phyloP scores from a whole-genome alignment of 2,113 vertebrate genomes.

The Burhinus bistriatus region DNA sequence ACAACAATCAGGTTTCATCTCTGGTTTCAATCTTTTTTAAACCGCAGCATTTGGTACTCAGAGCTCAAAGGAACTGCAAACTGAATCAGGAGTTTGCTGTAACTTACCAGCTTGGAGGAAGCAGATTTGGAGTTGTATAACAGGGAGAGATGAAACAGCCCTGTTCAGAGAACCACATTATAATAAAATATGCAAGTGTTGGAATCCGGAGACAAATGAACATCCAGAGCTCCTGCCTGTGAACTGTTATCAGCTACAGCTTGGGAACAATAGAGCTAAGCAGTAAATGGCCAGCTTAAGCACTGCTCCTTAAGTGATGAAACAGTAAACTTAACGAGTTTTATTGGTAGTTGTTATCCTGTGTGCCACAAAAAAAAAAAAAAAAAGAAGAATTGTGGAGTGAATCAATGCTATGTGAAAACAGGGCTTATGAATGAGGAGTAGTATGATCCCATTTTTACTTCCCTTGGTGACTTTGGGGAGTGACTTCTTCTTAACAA shows the following conservation, averaged over 20 bases:
- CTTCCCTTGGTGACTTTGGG: not conserved
- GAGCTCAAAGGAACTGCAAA: conserved; percentile 40
- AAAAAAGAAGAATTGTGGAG: not conserved
- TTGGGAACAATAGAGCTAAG: not conserved
- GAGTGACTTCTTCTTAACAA: not conserved
- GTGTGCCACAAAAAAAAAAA: not conserved
- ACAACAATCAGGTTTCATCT: conserved; percentile 24
- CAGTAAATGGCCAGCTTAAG: not conserved
- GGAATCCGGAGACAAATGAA: not conserved
- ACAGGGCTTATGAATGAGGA: not conserved
- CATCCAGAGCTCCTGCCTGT: not conserved
- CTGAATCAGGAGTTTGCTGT: conserved; percentile 2
- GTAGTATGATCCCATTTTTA: not conserved
- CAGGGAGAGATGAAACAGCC: not conserved
- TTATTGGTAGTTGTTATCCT: not conserved
- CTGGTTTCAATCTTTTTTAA: conserved; percentile 63
- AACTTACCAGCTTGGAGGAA: not conserved
- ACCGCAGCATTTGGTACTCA: conserved; percentile 7
- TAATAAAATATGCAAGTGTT: not conserved
- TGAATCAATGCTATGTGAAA: not conserved
- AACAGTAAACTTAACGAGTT: not conserved
- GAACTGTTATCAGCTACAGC: not conserved
- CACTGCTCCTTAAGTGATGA: not conserved
- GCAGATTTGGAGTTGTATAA: not conserved
- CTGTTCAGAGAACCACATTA: not conserved